Evolutionary conservation across 1,140 invertebrate genomes (phyloP).

Genomic region (Brachionus sp.): DNA sequence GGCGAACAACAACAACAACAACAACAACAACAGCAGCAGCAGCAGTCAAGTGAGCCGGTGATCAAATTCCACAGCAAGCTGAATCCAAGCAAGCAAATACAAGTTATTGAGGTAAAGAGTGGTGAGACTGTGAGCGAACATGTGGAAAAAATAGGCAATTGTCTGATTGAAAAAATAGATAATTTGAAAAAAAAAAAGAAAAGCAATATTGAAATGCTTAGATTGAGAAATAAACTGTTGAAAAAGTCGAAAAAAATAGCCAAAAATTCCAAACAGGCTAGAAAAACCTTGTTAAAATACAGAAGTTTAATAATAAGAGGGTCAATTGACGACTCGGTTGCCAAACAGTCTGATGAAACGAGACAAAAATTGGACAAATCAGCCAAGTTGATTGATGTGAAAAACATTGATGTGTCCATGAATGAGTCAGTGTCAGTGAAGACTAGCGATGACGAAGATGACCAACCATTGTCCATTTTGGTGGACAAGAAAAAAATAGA

Average conservation of each 20-base stretch:
- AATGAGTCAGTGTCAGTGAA: not conserved
- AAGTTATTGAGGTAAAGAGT: slow-evolving; percentile 8
- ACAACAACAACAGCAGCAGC: not conserved
- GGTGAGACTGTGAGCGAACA: not conserved
- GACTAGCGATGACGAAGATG: slow-evolving; percentile 14
- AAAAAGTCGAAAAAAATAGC: slow-evolving; percentile 18
- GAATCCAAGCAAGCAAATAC: slow-evolving; percentile 12
- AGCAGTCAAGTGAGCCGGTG: not conserved
- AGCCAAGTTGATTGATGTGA: not conserved
- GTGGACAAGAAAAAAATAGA: slow-evolving; percentile 23
- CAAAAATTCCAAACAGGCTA: not conserved
- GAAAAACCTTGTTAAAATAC: not conserved
- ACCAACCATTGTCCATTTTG: slow-evolving; percentile 29
- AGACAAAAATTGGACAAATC: not conserved
- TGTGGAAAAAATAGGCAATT: not conserved
- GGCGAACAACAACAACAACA: not conserved
- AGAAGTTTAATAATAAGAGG: not conserved
- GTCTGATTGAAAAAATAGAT: not conserved
- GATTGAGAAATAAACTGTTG: not conserved
- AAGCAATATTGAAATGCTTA: not conserved
- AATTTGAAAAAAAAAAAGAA: not conserved
- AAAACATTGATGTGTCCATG: not conserved
- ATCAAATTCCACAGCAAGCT: slow-evolving; percentile 30
- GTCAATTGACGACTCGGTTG: not conserved
- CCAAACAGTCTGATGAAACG: not conserved